Evolutionary conservation across 2,888 invertebrate species (phyloP), one percentile per base, ranked within the genome.

Genomic region (Thecophora atra): DNA sequence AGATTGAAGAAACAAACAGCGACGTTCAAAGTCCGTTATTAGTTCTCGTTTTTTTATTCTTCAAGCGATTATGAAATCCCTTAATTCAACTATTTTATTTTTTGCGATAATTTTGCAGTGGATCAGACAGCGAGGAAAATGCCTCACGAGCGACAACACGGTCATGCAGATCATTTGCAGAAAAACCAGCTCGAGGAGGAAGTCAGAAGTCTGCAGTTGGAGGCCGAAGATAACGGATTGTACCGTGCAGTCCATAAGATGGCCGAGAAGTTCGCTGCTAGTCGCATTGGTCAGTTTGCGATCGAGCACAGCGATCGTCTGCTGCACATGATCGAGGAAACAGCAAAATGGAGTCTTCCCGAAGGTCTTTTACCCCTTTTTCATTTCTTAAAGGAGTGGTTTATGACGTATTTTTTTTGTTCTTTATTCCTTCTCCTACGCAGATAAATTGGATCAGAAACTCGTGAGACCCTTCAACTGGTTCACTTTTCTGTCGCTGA

Each of bases 331-430:
- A 70, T 86, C 56, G 86, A 86, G 76, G 81, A 84, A 37, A 86
- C 85, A 15, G 83, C 85, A 17, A 85, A 83, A 76, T 86, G 86
- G 86, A 84, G 86, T 77, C 76, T 86, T 68, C 85, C 86, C 3
- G 79, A 81, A 66, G 81, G 85, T 85, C n/a, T n/a, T 68, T 75
- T 74, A 71, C 60, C 11, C 19, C 13, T 7, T 76, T 78, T 51
- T 76, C 75, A 6, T 37, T 37, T 11, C 37, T 47, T 37, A 56
- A 5, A n/a, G n/a, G n/a, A n/a, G n/a, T n/a, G n/a, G n/a, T n/a
- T n/a, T n/a, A n/a, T n/a, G 44, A 5, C 28, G 24, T 1, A 60
- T 60, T n/a, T 0, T 42, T 21, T 24, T n/a, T 24, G 1, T 60
- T 6, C 28, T 60, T 24, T 60, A n/a, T 19, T 30, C 60, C 4